Evolutionary conservation across 53 echinoderm and acorn worm species (phyloP).

Genomic region (Temnopleurus reevesii): DNA sequence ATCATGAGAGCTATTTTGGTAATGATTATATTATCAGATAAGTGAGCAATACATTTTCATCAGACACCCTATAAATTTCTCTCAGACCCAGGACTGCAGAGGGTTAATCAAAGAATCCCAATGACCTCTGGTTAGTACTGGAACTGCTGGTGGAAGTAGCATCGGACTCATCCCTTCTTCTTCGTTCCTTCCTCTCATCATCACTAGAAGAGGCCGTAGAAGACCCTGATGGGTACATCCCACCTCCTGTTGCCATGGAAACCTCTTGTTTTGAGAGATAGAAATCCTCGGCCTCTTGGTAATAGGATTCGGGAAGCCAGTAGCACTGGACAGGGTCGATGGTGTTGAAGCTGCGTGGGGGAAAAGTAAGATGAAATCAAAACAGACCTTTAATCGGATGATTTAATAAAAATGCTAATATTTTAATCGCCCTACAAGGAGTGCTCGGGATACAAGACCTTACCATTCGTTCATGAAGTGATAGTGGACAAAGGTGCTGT

Average conservation of each 20-base stretch:
- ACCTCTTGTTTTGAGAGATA: constrained; percentile 32
- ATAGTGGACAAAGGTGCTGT: no score
- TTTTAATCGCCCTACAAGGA: neutral
- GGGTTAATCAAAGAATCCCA: neutral
- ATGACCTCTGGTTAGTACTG: neutral
- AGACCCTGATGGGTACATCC: constrained; percentile 43
- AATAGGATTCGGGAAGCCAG: constrained; percentile 90
- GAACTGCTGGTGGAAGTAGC: neutral
- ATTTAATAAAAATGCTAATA: neutral
- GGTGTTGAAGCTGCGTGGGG: constrained; percentile 67
- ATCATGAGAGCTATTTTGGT: no score
- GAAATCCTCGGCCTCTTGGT: constrained; percentile 70
- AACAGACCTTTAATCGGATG: neutral
- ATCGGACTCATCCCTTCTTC: neutral
- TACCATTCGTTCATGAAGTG: no score
- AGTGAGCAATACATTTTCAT: no score
- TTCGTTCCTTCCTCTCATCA: neutral
- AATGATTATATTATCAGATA: no score
- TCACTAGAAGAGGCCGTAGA: neutral
- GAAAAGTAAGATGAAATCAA: neutral
- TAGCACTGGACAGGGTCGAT: constrained; percentile 90
- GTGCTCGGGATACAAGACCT: no score
- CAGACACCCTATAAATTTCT: no score
- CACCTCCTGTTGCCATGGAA: neutral
- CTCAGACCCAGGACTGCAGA: no score